Conservation (phyloP, 2,113 vertebrate species). For the Meriones unguiculatus region DNA sequence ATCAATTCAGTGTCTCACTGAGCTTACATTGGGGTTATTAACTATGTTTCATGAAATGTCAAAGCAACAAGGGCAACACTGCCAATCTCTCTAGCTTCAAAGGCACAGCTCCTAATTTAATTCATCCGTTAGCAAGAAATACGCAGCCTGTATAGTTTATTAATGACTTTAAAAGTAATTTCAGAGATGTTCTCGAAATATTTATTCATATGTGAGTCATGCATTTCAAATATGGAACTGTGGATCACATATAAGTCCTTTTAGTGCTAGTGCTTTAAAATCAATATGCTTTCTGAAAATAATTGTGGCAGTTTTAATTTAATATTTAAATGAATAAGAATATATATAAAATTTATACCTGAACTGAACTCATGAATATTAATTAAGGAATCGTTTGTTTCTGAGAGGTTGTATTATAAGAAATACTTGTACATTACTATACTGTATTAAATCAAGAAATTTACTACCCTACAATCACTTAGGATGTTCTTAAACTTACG, state of each 20-base stretch:
- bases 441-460: background rate
- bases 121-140: constrained; percentile 79
- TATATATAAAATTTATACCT: background rate
- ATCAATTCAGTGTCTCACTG: constrained; percentile 84
- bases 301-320: constrained; percentile 15
- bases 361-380: background rate
- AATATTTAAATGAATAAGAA: background rate
- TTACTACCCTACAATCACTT: background rate
- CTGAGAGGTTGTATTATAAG: background rate
- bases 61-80: constrained; percentile 80
- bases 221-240: constrained; percentile 44
- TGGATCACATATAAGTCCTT: constrained; percentile 10
- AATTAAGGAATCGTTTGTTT: background rate
- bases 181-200: constrained; percentile 69
- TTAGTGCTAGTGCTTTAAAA: constrained; percentile 50
- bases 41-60: constrained; percentile 83
- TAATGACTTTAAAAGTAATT: constrained; percentile 81
- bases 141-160: constrained; percentile 80
- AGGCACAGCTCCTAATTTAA: constrained; percentile 83
- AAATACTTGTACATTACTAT: background rate
- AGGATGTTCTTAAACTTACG: background rate
- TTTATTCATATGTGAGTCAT: constrained; percentile 50
- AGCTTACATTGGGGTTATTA: constrained; percentile 84
- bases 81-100: constrained; percentile 86
- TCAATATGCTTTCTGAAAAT: background rate